These are phyloP conservation scores for Coenonympha arcania DNA, from an alignment of 2,888 invertebrate genomes.

Conservation along the genomic window DNA sequence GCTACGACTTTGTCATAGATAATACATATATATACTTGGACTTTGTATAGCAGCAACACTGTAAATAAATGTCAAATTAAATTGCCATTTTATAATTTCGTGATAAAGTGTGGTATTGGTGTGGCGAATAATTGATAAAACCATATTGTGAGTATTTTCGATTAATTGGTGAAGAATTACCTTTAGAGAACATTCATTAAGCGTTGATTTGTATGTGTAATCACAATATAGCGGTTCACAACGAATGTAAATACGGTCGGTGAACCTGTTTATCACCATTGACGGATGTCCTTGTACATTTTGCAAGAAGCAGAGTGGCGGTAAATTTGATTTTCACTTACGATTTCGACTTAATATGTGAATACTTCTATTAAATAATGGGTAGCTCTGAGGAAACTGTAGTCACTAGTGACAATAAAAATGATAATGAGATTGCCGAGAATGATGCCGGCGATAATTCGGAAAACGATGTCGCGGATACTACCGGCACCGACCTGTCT, in stretches of 20 bases:
- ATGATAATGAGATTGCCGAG: constrained; percentile 41
- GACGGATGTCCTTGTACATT: constrained; percentile 72
- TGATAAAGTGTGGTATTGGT: constrained; percentile 40
- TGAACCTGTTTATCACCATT: constrained; percentile 70
- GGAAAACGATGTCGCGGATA: constrained; percentile 48
- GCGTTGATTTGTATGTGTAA: constrained; percentile 12
- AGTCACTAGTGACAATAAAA: constrained; percentile 40
- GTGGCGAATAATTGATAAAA: constrained; percentile 31
- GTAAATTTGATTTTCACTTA: constrained; percentile 60
- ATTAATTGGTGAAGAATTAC: constrained; percentile 22
- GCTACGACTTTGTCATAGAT: too few relatives aligned
- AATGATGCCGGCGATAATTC: constrained; percentile 51
- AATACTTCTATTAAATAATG: constrained; percentile 44
- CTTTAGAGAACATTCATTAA: constrained; percentile 2
- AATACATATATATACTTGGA: too few relatives aligned
- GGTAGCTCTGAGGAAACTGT: constrained; percentile 60
- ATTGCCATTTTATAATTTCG: constrained; percentile 48
- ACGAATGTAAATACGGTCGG: constrained; percentile 49
- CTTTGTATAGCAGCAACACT: too few relatives aligned
- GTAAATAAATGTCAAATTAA: constrained; percentile 30
- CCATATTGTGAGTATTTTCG: constrained; percentile 34
- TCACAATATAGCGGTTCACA: constrained; percentile 16
- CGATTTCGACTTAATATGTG: constrained; percentile 46
- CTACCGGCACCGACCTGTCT: constrained; percentile 47
- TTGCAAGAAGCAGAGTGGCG: constrained; percentile 67